A percentile compares a stretch with the other conserved stretches of the same genome.
Evolutionary conservation across 2,113 vertebrate genomes (phyloP).

Genomic region (Sylvia atricapilla): DNA sequence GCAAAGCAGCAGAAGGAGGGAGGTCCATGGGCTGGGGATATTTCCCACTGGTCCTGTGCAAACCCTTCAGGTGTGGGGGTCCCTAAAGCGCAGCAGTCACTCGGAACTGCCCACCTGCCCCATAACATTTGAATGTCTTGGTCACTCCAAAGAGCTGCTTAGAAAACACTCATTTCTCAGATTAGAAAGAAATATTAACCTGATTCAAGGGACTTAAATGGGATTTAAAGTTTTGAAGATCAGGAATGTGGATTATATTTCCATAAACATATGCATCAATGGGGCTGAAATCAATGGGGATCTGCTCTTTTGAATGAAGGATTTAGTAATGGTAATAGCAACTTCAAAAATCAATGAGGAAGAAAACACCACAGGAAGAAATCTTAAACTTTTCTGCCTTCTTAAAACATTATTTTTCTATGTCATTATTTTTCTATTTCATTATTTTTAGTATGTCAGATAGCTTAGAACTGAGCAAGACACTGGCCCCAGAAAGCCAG

Average conservation of each 20-base stretch:
- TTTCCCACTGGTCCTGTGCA: neutral
- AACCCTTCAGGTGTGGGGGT: neutral
- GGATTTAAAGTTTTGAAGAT: neutral
- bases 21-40: neutral
- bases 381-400: neutral
- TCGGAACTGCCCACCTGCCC: too few relatives aligned
- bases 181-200: neutral
- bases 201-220: neutral
- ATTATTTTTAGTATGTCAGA: neutral
- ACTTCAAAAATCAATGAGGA: neutral
- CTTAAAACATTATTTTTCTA: neutral
- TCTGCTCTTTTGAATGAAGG: fast-evolving
- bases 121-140: neutral
- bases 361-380: neutral
- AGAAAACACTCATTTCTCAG: neutral
- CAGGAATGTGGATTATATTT: neutral
- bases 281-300: neutral
- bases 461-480: neutral
- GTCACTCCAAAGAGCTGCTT: neutral
- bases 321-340: neutral
- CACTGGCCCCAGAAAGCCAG: neutral
- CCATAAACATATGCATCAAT: neutral
- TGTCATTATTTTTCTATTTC: neutral
- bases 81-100: neutral
- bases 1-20: neutral